phyloP scores from a whole-genome alignment of 2,113 vertebrate species.

The Malurus elegans region DNA sequence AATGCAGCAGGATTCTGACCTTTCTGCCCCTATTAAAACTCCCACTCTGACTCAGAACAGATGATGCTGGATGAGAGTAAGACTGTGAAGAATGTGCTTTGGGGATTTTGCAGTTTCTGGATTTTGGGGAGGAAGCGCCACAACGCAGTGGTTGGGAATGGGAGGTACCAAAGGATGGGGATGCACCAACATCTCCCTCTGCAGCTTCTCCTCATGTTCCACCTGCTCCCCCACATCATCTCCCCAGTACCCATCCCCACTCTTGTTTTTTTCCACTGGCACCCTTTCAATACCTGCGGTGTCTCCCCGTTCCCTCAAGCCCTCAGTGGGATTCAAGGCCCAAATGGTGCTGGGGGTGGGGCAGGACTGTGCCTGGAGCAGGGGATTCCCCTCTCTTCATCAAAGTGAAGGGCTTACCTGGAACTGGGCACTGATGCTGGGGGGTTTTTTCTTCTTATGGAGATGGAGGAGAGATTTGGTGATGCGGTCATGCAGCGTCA shows the following conservation, averaged over 20 bases:
- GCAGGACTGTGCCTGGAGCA: neutral
- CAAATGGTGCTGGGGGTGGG: neutral
- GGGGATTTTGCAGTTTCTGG: neutral
- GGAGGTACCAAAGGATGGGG: neutral
- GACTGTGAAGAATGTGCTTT: neutral
- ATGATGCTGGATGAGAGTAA: neutral
- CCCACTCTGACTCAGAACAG: neutral
- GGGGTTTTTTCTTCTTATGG: slow-evolving; percentile 98
- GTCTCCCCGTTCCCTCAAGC: neutral
- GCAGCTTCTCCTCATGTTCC: neutral
- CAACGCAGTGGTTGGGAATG: rapidly evolving
- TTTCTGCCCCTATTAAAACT: neutral
- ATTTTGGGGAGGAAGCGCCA: rapidly evolving
- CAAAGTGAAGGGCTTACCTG: slow-evolving; percentile 79
- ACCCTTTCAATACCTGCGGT: neutral
- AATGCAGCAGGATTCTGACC: neutral
- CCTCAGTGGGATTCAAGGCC: neutral
- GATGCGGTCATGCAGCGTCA: slow-evolving; percentile 94
- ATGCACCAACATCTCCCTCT: neutral
- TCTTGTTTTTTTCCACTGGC: neutral
- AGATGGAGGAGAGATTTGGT: slow-evolving; percentile 97
- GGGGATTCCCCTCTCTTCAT: neutral
- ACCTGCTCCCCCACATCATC: neutral
- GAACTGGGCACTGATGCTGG: slow-evolving; percentile 97
- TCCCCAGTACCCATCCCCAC: rapidly evolving